Base-by-base conservation (phyloP, 2,888 invertebrate species). In the Tachystola acroxantha region DNA sequence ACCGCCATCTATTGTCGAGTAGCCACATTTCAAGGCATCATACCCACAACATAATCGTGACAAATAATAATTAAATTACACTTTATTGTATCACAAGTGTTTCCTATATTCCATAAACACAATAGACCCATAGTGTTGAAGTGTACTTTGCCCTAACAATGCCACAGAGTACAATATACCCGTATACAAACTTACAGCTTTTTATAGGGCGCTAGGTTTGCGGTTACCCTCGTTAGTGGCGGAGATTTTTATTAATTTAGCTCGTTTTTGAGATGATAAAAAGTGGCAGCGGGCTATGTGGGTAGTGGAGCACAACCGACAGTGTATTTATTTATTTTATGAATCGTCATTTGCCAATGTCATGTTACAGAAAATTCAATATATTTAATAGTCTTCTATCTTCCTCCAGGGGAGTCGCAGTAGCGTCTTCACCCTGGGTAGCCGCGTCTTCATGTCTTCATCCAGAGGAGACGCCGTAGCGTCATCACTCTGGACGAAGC, bases 171-270 rank as follows among this genome's bases (percentile, higher is more conserved):
- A 22, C 26, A 27, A 31, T 34, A 36, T 26, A 38, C 37, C 45
- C 37, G 46, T 51, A 39, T 41, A 14, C 35, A 33, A 25, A 32
- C 26, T 49, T 44, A 42, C 51, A 52, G 45, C 38, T 33, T 37
- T 30, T 13, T 40, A 52, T 46, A 56, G 48, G 54, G 53, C 48
- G 49, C 48, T 48, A 43, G 40, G 32, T 45, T n/a, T 40, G 40
- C 40, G 48, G 50, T 44, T 45, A 42, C 24, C 34, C 32, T 26
- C 39, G 36, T 43, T 44, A 43, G 39, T 44, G 42, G 42, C 48
- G 45, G 36, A 36, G 50, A 49, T 47, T 56, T 57, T 57, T 54
- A 56, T 53, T 51, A 10, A 38, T 34, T 37, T 3, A 37, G 11
- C 28, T 14, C 29, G 27, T 29, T 32, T 30, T 7, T 7, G 10